phyloP scores from a whole-genome alignment of 2,888 invertebrate species.

The Spilarctia lutea region DNA sequence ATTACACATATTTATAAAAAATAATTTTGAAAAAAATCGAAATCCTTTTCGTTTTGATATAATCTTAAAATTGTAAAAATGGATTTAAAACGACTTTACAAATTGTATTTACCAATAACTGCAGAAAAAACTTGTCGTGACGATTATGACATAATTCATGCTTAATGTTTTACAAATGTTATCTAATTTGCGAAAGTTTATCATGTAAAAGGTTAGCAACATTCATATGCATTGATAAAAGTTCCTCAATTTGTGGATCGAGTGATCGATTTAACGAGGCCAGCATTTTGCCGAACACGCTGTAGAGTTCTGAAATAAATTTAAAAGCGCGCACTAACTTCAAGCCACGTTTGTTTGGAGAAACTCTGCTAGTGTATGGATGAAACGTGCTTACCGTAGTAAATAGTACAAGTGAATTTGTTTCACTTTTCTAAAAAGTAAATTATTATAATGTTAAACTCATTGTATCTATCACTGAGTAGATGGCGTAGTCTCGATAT shows the following conservation, averaged over 20 bases:
- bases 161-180: not conserved
- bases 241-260: conserved; percentile 40
- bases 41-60: too few species aligned
- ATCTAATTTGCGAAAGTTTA: not conserved
- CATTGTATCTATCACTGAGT: too few species aligned
- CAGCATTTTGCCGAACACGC: conserved; percentile 67
- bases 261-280: conserved; percentile 46
- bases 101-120: too few species aligned
- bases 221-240: not conserved
- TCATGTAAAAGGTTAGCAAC: not conserved
- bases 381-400: conserved; percentile 61
- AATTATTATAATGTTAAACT: not conserved
- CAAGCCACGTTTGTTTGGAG: conserved; percentile 66
- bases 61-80: too few species aligned
- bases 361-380: conserved; percentile 59
- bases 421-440: not conserved
- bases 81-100: too few species aligned
- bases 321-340: conserved; percentile 69
- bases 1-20: too few species aligned
- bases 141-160: too few species aligned
- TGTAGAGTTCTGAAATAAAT: conserved; percentile 73
- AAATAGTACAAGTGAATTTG: conserved; percentile 33
- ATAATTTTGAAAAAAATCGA: too few species aligned
- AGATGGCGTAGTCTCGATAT: too few species aligned
- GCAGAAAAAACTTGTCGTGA: too few species aligned